Base-by-base conservation (phyloP, 1,140 invertebrate species). In the Drosophila orena region DNA sequence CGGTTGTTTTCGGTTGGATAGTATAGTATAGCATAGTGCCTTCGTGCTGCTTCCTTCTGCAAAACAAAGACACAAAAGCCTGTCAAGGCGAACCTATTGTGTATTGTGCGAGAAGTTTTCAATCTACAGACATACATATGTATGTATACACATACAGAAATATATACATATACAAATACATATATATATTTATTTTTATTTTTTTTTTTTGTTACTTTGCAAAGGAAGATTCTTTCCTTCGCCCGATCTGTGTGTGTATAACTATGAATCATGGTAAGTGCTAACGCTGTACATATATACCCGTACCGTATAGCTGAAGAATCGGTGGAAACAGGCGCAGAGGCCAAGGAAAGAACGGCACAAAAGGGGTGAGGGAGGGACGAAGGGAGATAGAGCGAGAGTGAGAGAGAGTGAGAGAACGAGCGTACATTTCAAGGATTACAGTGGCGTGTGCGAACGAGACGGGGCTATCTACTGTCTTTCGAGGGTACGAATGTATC, bases 241-340 rank as follows among this genome's bases (percentile, higher is more conserved):
- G 37, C n/a, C 40, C 34, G 38, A 37, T 66, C 46, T 44, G n/a
- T 61, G 56, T 64, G 46, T 57, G 61, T 61, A 65, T 61, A 77
- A 81, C 83, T 83, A 88, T 88, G 83, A 88, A 88, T 88, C 83
- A 88, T 89, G 84, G 83, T 76, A 81, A 81, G 75, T 61, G 80
- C 75, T 65, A 79, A 70, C 46, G 59, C 43, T 47, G 44, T 56
- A 81, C 61, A 69, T 65, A 74, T 20, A 30, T 10, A 30, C 1
- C 27, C 27, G 27, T 30, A 30, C 27, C 27, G 27, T 30, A 49
- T 20, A 27, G 22, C 27, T 15, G 46, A 8, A 40, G 58, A 74
- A 77, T 49, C 14, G 27, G 43, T 10, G 43, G 55, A 68, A 62
- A n/a, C 37, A 68, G 46, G 35, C 44, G 35, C 24, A 44, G 14